Evolutionary conservation across 2,797 vertebrate genomes (phyloP), one percentile per base, ranked within the genome.

Genomic region (Otolemur crassicaudatus): DNA sequence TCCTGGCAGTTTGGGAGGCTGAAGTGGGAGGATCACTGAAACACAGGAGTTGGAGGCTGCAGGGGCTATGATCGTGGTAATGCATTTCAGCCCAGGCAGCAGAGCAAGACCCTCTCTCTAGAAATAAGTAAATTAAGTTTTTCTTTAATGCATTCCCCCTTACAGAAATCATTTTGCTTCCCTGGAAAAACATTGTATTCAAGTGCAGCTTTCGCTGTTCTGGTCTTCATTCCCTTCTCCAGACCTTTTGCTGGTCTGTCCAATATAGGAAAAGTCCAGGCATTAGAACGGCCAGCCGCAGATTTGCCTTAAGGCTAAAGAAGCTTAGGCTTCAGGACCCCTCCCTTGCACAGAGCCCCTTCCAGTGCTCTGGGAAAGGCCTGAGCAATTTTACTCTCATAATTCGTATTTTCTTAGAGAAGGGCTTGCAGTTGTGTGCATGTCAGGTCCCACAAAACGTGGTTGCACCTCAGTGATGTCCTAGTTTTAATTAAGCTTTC

Each of bases 351-450:
- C 23, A 72, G 92, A 83, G 37, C 16, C 60, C 40, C 34, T 85
- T 72, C 46, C 20, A 27, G 12, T 40, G 43, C 58, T 82, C 87
- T 29, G 20, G 19, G 69, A 95, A 86, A 27, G 40, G 16, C 27
- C 40, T 19, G 17, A 37, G 31, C 56, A 63, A 11, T 92, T 94
- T 77, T 77, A 6, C 90, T 79, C 46, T 85, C 58, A 49, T 7
- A 77, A 43, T 80, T 67, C 89, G 70, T 60, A 29, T 49, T 91
- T 91, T 89, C 72, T 94, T 91, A 85, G 34, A 56, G 34, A 93
- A 87, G 34, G 11, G 31, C 34, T n/a, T 79, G 58, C 40, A 25
- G 2, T 40, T 60, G 2, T 46, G 3, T 95, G 17, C 4, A 22
- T 86, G 84, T 84, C 63, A 49, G 4, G 63, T 3, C n/a, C 69